Conservation (phyloP, 2,113 vertebrate species). For the Epinephelus moara region DNA sequence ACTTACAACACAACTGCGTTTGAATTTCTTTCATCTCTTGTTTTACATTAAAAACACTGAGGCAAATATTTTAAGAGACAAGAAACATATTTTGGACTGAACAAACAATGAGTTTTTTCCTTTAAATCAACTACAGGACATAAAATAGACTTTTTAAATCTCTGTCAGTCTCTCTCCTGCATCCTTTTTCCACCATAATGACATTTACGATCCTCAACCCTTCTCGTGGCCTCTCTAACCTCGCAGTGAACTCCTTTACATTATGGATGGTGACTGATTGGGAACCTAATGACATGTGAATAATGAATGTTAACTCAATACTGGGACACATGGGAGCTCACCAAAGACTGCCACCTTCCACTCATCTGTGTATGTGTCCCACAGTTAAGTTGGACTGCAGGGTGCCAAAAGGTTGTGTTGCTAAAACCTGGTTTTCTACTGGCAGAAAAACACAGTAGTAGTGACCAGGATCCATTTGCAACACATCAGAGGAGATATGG, state of each 20-base stretch:
- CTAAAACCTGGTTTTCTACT: background rate
- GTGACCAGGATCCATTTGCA: background rate
- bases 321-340: conserved; percentile 36
- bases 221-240: background rate
- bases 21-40: background rate
- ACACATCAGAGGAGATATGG: background rate
- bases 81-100: background rate
- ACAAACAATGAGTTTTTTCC: background rate
- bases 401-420: background rate
- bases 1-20: background rate
- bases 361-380: background rate
- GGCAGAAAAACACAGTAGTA: background rate
- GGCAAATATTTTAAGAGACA: background rate
- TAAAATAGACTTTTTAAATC: background rate
- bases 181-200: background rate
- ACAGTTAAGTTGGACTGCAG: background rate
- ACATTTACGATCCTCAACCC: background rate
- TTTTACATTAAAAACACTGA: background rate
- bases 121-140: background rate
- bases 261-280: conserved; percentile 57
- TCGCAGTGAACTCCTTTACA: background rate
- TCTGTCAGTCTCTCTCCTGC: background rate
- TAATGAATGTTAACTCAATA: conserved; percentile 61
- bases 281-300: conserved; percentile 56
- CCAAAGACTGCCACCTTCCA: conserved; percentile 15